A percentile compares a stretch with the other conserved stretches of the same genome.
Conservation (phyloP, 2,797 vertebrate genomes). For the Pantherophis alleghaniensis region DNA sequence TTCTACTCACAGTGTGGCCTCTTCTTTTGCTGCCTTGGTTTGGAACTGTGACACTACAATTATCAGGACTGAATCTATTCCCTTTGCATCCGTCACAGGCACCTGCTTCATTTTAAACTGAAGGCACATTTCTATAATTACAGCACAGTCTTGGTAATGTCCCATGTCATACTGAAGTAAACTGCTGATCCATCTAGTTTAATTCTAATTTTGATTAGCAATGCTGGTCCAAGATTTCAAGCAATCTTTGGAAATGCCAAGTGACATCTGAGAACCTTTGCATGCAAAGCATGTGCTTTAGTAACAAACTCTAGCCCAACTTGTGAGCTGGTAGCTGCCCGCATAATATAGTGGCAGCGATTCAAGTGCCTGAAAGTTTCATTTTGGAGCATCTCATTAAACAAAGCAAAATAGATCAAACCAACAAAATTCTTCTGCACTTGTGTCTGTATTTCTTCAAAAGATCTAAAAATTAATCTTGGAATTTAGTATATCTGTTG, state of each 20-base stretch:
- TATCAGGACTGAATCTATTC: neutral
- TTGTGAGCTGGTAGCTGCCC: neutral
- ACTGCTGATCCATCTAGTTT: neutral
- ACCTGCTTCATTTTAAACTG: neutral
- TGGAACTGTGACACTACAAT: neutral
- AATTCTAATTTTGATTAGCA: neutral
- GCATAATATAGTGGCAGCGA: neutral
- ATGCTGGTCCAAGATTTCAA: neutral
- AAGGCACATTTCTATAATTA: neutral
- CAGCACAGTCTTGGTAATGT: neutral
- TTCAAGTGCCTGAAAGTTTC: too few relatives aligned
- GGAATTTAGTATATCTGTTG: neutral
- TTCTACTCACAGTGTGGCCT: too few relatives aligned
- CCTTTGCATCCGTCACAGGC: neutral
- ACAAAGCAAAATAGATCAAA: neutral
- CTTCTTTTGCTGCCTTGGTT: too few relatives aligned
- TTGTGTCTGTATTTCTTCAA: neutral
- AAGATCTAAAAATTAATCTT: neutral
- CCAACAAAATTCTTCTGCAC: neutral
- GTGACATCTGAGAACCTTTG: neutral
- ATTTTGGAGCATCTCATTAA: neutral
- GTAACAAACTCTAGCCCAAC: neutral
- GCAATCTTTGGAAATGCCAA: neutral
- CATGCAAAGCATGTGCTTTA: neutral
- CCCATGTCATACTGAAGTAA: neutral